Percentiles rank a stretch among this genome's conserved stretches.
Evolutionary conservation across 2,113 vertebrate species (phyloP).

Genomic region (crab-eating macaque (Macaca fascicularis)): T2T-MFA8v1.1 NC_088376.1:165123501-165124000

Average conservation of each 20-base stretch:
- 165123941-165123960: neutral
- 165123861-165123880: neutral
- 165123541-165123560: neutral
- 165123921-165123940: neutral
- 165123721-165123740: neutral
- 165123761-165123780: neutral
- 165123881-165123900: neutral
- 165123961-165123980: constrained; percentile 15
- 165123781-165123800: neutral
- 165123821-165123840: neutral
- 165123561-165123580: neutral
- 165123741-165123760: neutral
- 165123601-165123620: neutral
- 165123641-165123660: neutral
- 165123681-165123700: neutral
- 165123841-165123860: neutral
- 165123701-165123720: neutral
- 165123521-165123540: neutral
- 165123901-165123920: neutral
- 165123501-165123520: neutral
- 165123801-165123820: neutral
- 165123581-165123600: neutral
- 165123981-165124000: neutral
- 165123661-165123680: neutral
- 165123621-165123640: neutral